Conservation (phyloP, 2,888 invertebrate genomes). For the Xanthostigma xanthostigma region DNA sequence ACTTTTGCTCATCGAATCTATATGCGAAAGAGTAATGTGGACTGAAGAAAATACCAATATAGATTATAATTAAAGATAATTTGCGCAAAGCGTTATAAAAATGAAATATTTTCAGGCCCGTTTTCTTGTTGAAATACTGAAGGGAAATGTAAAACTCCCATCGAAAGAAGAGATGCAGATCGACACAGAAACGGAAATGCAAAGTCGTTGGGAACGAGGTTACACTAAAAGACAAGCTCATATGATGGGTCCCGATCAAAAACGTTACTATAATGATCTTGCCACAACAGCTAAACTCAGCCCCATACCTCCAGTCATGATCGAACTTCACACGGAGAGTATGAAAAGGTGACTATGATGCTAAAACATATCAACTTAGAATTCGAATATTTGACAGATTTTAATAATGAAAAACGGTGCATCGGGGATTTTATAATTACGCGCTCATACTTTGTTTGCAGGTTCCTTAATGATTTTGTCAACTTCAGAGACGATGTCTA, state of each 20-base stretch:
- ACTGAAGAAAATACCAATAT: no score
- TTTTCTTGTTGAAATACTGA: slow-evolving; percentile 44
- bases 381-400: no score
- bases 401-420: no score
- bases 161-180: slow-evolving; percentile 45
- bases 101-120: slow-evolving; percentile 31
- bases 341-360: slow-evolving; percentile 24
- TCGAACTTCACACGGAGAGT: slow-evolving; percentile 52
- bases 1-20: no score
- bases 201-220: slow-evolving; percentile 41
- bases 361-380: no score
- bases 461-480: slow-evolving; percentile 39
- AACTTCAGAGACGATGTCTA: slow-evolving; percentile 51
- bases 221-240: slow-evolving; percentile 62
- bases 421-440: no score
- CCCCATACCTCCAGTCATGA: slow-evolving; percentile 48
- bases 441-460: no score
- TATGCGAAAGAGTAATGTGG: no score
- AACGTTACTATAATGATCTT: slow-evolving; percentile 53
- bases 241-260: slow-evolving; percentile 63
- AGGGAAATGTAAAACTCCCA: slow-evolving; percentile 43
- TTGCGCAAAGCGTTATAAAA: no score
- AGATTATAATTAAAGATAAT: no score
- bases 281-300: slow-evolving; percentile 44
- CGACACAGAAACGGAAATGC: slow-evolving; percentile 37